Base-by-base conservation (phyloP, 2,113 vertebrate species). In the Ceratotherium simum region DNA sequence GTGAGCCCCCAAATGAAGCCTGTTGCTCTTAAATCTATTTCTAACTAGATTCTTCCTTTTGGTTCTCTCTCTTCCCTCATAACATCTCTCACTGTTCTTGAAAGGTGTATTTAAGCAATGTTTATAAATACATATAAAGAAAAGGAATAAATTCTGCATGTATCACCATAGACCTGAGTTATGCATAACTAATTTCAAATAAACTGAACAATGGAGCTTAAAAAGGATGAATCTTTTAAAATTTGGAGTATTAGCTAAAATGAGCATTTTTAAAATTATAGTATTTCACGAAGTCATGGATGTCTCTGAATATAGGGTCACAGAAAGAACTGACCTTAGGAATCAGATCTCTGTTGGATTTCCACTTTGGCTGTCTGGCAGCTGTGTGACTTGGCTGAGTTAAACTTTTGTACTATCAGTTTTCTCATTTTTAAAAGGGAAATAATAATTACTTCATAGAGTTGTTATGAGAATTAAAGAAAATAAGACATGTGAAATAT, bases 191-290 rank as follows among this genome's bases (percentile, higher is more conserved):
- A 64, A 83, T 89, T 96, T 56, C 54, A 16, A 90, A 70, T 69
- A 90, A 83, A 58, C 27, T 78, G 14, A 62, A 73, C 86, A 91
- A 84, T 94, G 3, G 48, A 86, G 21, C 23, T 95, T 95, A 73
- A 96, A 88, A 62, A 89, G 33, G 25, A 80, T 20, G 31, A 75
- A 36, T n/a, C 27, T 56, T 79, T 94, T 91, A 62, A 95, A 81
- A 62, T 79, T 78, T 78, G 23, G 27, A 90, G 13, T 85, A 14
- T 36, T 84, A 90, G 42, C 25, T 51, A 72, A 95, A 79, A 6
- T 76, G 23, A 58, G 8, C 62, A 51, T 87, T 82, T 76, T 51
- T 31, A 23, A 39, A 91, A 90, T 73, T 51, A 42, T 2, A 4
- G 21, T 10, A n/a, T 78, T 93, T 95, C 23, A 36, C 78, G 20